Conservation (phyloP, 2,113 vertebrate species). For the Castor canadensis region DNA sequence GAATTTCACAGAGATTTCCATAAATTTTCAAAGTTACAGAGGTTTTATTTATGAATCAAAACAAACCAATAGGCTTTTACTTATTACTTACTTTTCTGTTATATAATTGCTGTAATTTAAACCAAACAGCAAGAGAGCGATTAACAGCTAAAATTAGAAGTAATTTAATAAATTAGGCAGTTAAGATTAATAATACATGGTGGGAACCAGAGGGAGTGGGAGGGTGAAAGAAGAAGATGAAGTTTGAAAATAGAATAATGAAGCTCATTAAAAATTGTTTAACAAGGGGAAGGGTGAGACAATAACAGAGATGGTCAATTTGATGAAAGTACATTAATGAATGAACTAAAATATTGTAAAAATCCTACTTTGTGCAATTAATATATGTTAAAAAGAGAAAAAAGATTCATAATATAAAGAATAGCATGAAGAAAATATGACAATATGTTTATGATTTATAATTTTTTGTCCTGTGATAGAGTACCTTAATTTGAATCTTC, state of each 20-base stretch:
- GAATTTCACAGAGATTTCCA: neutral
- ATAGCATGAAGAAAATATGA: neutral
- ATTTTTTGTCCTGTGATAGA: neutral
- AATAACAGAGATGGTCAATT: no score
- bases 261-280: no score
- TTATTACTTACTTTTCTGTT: conserved; percentile 21
- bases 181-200: neutral
- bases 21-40: neutral
- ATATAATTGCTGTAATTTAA: neutral
- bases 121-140: neutral
- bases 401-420: no score
- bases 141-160: neutral
- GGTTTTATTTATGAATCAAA: conserved; percentile 19
- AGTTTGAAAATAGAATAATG: no score
- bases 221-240: no score
- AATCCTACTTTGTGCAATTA: no score
- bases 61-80: neutral
- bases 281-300: no score
- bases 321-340: no score
- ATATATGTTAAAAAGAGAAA: no score
- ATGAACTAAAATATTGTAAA: no score
- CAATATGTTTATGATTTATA: neutral
- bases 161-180: neutral
- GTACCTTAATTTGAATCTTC: neutral
- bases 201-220: no score